Evolutionary conservation across 2,888 invertebrate genomes (phyloP).

Genomic region (Apantesis nais): DNA sequence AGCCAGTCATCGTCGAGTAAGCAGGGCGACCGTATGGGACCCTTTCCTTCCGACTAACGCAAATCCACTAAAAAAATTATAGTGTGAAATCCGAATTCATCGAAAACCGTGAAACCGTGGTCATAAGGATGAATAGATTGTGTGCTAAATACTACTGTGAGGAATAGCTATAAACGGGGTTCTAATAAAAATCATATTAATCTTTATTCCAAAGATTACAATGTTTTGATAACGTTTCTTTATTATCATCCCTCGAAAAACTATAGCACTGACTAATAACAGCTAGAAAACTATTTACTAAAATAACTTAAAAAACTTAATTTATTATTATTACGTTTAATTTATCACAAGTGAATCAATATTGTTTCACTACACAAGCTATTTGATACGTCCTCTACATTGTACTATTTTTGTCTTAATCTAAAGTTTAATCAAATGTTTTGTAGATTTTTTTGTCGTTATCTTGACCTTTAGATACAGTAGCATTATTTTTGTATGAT

Average conservation of each 20-base stretch:
- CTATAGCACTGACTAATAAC: background rate
- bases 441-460: background rate
- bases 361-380: background rate
- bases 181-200: background rate
- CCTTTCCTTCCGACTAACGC: too few relatives aligned
- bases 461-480: background rate
- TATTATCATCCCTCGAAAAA: background rate
- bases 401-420: background rate
- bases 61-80: too few relatives aligned
- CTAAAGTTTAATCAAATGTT: background rate
- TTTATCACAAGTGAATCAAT: constrained; percentile 2
- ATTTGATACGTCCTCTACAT: background rate
- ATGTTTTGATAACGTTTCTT: background rate
- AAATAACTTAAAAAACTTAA: background rate
- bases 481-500: background rate
- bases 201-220: background rate
- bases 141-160: background rate
- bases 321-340: too few relatives aligned
- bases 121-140: too few relatives aligned
- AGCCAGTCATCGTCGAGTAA: too few relatives aligned
- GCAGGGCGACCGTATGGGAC: too few relatives aligned
- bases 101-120: background rate
- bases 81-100: too few relatives aligned
- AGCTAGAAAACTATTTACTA: background rate
- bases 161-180: too few relatives aligned